Evolutionary conservation across 2,797 vertebrate species (phyloP).

Genomic region (Hybognathus amarus): DNA sequence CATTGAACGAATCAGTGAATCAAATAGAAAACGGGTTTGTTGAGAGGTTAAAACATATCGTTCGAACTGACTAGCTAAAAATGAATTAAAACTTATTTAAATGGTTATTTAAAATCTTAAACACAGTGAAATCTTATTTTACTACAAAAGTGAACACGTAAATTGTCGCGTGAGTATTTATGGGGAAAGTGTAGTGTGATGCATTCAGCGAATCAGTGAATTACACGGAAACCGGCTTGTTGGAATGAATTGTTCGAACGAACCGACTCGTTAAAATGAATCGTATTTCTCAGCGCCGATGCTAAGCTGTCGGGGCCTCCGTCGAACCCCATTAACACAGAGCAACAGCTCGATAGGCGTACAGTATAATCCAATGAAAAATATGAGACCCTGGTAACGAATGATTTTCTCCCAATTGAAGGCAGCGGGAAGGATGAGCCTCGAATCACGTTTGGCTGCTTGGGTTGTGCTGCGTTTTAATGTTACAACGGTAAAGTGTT

Average conservation of each 20-base stretch:
- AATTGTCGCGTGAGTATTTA: neutral
- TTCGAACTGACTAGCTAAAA: neutral
- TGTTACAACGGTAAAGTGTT: too few species aligned
- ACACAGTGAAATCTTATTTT: neutral
- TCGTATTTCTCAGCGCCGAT: neutral
- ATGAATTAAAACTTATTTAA: too few species aligned
- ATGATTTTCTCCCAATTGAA: constrained; percentile 4
- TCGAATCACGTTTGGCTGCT: neutral
- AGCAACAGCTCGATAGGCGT: constrained; percentile 28
- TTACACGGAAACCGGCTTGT: neutral
- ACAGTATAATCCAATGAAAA: constrained; percentile 42
- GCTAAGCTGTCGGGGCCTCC: constrained; percentile 10
- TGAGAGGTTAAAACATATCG: neutral
- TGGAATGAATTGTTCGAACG: neutral
- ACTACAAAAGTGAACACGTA: neutral
- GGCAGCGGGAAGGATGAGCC: neutral
- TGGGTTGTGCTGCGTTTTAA: neutral
- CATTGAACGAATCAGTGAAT: neutral
- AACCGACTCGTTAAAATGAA: neutral
- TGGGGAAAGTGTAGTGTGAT: neutral
- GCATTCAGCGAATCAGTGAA: neutral
- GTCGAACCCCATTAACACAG: constrained; percentile 4
- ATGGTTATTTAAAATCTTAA: neutral
- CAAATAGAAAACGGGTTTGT: neutral
- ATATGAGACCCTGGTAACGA: neutral